phyloP scores from a whole-genome alignment of 2,113 vertebrate genomes.

The Argyrosomus japonicus region DNA sequence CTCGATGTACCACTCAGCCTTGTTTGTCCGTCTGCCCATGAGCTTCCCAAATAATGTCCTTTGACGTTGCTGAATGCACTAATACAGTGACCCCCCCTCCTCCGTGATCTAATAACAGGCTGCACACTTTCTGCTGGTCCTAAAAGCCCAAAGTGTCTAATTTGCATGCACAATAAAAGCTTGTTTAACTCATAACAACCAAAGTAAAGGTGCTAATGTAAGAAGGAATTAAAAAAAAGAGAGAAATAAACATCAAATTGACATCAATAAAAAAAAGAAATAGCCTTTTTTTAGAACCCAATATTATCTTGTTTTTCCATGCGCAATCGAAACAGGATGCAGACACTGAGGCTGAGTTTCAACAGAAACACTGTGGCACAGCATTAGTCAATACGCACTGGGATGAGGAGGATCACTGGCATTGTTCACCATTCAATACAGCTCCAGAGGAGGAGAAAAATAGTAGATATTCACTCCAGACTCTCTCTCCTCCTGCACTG shows the following conservation, averaged over 20 bases:
- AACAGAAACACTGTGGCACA: conserved; percentile 38
- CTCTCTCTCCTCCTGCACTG: conserved; percentile 30
- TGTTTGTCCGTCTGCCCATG: conserved; percentile 33
- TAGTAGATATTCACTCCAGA: conserved; percentile 48
- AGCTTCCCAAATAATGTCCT: conserved; percentile 28
- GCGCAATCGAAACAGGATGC: conserved; percentile 57
- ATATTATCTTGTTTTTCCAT: conserved; percentile 15
- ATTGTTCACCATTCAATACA: conserved; percentile 68
- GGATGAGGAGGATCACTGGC: conserved; percentile 59
- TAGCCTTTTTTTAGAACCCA: conserved; percentile 23
- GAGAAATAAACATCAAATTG: background rate
- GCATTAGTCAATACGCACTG: conserved; percentile 63
- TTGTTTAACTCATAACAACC: background rate
- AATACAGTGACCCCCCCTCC: background rate
- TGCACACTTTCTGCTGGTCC: background rate
- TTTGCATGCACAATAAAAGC: conserved; percentile 14
- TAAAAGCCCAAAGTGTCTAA: conserved; percentile 5
- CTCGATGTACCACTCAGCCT: conserved; percentile 36
- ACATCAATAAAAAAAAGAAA: background rate
- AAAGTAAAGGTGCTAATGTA: conserved; percentile 23
- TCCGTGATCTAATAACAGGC: conserved; percentile 8
- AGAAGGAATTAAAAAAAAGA: background rate
- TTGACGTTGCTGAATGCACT: background rate
- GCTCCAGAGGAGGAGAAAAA: conserved; percentile 45
- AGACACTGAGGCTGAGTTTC: conserved; percentile 43